A percentile compares a stretch with the other conserved stretches of the same genome.
These are phyloP conservation scores for Anseranas semipalmata DNA, from an alignment of 2,113 vertebrate species.

Conservation along the genomic window DNA sequence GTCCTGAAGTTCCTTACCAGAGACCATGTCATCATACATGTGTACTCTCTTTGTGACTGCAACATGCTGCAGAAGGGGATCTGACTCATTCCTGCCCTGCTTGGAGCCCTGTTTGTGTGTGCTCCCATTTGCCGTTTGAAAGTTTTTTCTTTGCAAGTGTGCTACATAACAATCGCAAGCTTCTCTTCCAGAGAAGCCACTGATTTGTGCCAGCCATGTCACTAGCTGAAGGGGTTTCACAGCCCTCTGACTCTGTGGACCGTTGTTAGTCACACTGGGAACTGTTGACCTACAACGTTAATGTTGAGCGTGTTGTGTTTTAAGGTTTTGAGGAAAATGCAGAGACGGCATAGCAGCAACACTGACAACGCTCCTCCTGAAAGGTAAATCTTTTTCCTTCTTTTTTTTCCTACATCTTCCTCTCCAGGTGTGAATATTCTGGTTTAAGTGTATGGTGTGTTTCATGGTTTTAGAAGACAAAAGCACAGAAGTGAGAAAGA, in stretches of 20 bases:
- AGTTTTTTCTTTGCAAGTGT: neutral
- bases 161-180: neutral
- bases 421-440: neutral
- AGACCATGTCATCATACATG: neutral
- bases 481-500: neutral
- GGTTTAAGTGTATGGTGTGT: neutral
- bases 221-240: neutral
- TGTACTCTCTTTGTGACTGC: constrained; percentile 15
- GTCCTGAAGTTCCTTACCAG: neutral
- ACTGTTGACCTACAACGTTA: constrained; percentile 8
- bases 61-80: neutral
- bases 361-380: constrained; percentile 91
- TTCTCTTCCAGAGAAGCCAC: neutral
- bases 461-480: neutral
- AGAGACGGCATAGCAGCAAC: constrained; percentile 98
- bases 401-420: neutral
- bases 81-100: neutral
- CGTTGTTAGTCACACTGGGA: neutral
- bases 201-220: constrained; percentile 15
- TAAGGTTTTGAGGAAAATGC: constrained; percentile 92
- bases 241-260: neutral
- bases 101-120: neutral
- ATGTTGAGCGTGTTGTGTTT: constrained; percentile 79
- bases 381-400: constrained; percentile 77
- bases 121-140: neutral